Evolutionary conservation across 1,140 invertebrate species (phyloP), one percentile per base, ranked within the genome.

Genomic region (Cydia amplana): DNA sequence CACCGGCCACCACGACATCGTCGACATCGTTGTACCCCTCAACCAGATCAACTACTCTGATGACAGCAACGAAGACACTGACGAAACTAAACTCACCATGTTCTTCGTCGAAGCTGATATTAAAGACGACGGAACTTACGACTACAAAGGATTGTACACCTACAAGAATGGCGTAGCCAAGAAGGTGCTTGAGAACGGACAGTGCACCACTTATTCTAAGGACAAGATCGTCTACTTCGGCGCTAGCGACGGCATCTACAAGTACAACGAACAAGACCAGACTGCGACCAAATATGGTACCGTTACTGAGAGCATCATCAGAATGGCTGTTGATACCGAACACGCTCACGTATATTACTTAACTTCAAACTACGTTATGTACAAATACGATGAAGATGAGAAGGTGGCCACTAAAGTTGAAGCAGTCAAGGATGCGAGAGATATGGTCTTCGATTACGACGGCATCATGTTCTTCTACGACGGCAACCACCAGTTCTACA

Each of bases 231-330:
- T 74, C 14, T 74, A 55, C 46, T 74, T 51, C 49, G 49, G 6
- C 14, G 74, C 28, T 4, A 28, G 28, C 28, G 28, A 74, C 43
- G 74, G 74, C 12, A 63, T 74, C 25, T 74, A 74, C 18, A 49
- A 40, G 12, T 74, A 74, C 18, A 43, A 74, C 60, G 25, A 65
- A 14, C 2, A 20, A 18, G 43, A 74, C 7, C 60, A 74, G 12
- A 74, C 23, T 5, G 60, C 74, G n/a, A 36, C 63, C 4, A 75
- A 67, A 46, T 40, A 28, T 36, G 74, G 74, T n/a, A 43, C 63
- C 6, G 49, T 75, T 14, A 46, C 74, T 18, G 74, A 75, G 0
- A 75, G 36, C 49, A n/a, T 75, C 14, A n/a, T 67, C 16, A 67
- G 23, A 32, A 28, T 67, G 10, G 6, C 64, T 16, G 23, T 32